Conservation (phyloP, 2,888 invertebrate genomes). For the Clanis bilineata region DNA sequence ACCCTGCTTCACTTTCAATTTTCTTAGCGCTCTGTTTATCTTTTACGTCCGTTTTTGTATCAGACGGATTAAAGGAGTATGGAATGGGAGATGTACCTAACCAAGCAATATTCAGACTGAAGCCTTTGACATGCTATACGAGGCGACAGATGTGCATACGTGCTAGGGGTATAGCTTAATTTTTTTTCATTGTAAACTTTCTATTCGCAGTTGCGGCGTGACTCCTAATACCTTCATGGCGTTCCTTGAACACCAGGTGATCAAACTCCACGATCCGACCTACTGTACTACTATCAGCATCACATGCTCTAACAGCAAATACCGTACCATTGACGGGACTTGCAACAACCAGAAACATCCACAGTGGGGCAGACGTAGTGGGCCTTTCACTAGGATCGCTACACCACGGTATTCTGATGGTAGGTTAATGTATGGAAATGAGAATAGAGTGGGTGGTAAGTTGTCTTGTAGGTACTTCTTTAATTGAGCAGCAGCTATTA, state of each 20-base stretch:
- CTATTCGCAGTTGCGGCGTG: constrained; percentile 48
- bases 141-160: too few species aligned
- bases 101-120: too few species aligned
- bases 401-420: constrained; percentile 84
- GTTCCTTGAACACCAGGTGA: constrained; percentile 66
- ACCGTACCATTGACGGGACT: constrained; percentile 89
- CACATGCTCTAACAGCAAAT: constrained; percentile 60
- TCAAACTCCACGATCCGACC: constrained; percentile 48
- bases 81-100: too few species aligned
- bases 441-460: too few species aligned
- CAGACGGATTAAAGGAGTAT: too few species aligned
- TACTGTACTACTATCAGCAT: constrained; percentile 55
- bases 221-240: constrained; percentile 75
- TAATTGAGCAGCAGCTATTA: too few species aligned
- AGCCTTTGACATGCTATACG: too few species aligned
- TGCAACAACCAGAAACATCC: constrained; percentile 89
- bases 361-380: constrained; percentile 84
- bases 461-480: too few species aligned
- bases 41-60: too few species aligned
- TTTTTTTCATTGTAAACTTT: not conserved
- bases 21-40: too few species aligned
- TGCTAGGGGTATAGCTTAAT: too few species aligned
- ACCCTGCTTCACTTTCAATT: too few species aligned
- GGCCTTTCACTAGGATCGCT: constrained; percentile 82
- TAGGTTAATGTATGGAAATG: constrained; percentile 42